Evolutionary conservation across 2,888 invertebrate species (phyloP), one percentile per base, ranked within the genome.

Genomic region (Aphodius sticticus): DNA sequence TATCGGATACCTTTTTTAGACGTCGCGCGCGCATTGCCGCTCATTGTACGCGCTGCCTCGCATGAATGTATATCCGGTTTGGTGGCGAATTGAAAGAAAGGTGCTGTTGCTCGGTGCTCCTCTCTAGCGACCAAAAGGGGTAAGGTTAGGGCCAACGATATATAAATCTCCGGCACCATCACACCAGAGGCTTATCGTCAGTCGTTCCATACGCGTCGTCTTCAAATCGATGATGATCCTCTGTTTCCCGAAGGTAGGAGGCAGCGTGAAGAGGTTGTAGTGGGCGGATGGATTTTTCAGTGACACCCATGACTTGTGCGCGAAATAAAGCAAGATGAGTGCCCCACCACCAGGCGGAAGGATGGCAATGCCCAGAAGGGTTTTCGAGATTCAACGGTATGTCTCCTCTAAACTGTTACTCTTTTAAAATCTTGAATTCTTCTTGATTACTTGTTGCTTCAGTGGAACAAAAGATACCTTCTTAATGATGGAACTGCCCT

Each of bases 371-470:
- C 53, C 53, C 53, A 53, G 53, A 83, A 78, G 78, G 77, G 82
- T 83, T 81, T 84, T 82, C 83, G 82, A 84, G 82, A 84, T 84
- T 84, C 84, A 83, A 82, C 83, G 84, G 85, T 84, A 84, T 82
- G 84, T 85, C 81, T 79, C 80, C 76, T 26, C 26, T 26, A 26
- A 26, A 26, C 26, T 75, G 76, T 53, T 53, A 53, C 2, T 0
- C 53, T 53, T 53, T 53, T 53, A 12, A 9, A 53, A 12, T 53
- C 53, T 53, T 53, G 53, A 53, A 5, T 53, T 7, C 12, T 53
- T 53, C 2, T 2, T 53, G 53, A 53, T 53, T 53, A 53, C 53
- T 12, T 53, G 12, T 9, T 53, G 53, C 26, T 26, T 26, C 26
- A 2, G 26, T 26, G 26, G 26, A 26, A 26, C 26, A 2, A 26